phyloP scores from a whole-genome alignment of 2,113 vertebrate species.

The Engystomops pustulosus region DNA sequence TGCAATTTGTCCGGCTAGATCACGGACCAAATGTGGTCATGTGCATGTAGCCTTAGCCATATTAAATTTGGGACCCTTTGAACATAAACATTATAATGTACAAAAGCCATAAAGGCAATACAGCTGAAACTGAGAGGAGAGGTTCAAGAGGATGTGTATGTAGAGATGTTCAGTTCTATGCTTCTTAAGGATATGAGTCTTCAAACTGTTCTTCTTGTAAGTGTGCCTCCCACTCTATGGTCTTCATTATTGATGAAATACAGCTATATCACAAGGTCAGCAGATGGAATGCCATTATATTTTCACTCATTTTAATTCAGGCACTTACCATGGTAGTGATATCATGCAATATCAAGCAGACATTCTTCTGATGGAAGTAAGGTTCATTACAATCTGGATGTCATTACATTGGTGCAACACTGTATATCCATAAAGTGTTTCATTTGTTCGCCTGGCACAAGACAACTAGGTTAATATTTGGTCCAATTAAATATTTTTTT shows the following conservation, averaged over 20 bases:
- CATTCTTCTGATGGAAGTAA: background rate
- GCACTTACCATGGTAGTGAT: background rate
- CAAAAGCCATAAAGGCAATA: background rate
- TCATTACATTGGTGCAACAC: background rate
- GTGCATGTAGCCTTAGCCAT: too few species aligned
- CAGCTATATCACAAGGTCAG: background rate
- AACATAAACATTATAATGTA: background rate
- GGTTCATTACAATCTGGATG: background rate
- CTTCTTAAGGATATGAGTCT: background rate
- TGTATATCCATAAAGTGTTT: background rate
- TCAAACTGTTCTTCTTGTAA: background rate
- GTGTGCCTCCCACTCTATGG: background rate
- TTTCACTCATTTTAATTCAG: background rate
- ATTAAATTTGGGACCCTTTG: background rate
- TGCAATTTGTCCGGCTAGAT: too few species aligned
- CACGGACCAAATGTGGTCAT: too few species aligned
- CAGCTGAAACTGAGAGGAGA: background rate
- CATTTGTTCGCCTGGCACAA: conserved; percentile 2
- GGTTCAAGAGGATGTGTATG: background rate
- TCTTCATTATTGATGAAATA: background rate
- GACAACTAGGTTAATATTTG: background rate
- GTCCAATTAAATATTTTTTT: conserved; percentile 20
- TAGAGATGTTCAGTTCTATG: background rate
- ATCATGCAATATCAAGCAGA: background rate
- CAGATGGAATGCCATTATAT: background rate